Percentiles rank a stretch among this genome's conserved stretches.
These are phyloP conservation scores for Esox niger DNA, from an alignment of 2,113 vertebrate genomes.

Conservation along the genomic window DNA sequence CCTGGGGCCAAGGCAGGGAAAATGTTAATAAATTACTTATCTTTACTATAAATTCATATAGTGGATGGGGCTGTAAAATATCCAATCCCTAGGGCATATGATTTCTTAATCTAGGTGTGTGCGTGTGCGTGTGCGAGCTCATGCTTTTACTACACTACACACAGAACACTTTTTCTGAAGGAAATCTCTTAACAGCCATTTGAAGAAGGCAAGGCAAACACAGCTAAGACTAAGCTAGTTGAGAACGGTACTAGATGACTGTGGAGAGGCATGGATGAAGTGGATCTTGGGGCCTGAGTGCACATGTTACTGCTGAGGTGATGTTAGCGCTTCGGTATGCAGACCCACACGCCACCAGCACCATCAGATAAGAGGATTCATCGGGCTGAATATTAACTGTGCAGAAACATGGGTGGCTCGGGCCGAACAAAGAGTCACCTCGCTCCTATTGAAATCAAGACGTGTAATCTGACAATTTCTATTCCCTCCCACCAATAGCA, in stretches of 20 bases:
- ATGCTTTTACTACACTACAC: slow-evolving; percentile 24
- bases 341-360: slow-evolving; percentile 10
- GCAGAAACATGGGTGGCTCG: slow-evolving; percentile 12
- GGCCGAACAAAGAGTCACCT: neutral
- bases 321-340: slow-evolving; percentile 13
- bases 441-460: slow-evolving; percentile 18
- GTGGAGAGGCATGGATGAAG: slow-evolving; percentile 29
- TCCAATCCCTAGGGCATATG: no score
- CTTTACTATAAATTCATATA: no score
- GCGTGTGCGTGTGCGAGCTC: no score
- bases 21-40: no score
- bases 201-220: slow-evolving; percentile 35
- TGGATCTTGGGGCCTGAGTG: slow-evolving; percentile 18
- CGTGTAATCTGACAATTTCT: slow-evolving; percentile 9
- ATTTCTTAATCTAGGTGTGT: no score
- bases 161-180: slow-evolving; percentile 15
- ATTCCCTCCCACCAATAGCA: neutral
- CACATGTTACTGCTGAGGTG: slow-evolving; percentile 15
- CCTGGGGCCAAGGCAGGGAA: no score
- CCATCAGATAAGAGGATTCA: slow-evolving; percentile 10
- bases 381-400: no score
- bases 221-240: neutral
- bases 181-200: neutral
- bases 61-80: no score
- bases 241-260: slow-evolving; percentile 9